Conservation (phyloP, 1,140 invertebrate species). For the Diorhabda elongata region DNA sequence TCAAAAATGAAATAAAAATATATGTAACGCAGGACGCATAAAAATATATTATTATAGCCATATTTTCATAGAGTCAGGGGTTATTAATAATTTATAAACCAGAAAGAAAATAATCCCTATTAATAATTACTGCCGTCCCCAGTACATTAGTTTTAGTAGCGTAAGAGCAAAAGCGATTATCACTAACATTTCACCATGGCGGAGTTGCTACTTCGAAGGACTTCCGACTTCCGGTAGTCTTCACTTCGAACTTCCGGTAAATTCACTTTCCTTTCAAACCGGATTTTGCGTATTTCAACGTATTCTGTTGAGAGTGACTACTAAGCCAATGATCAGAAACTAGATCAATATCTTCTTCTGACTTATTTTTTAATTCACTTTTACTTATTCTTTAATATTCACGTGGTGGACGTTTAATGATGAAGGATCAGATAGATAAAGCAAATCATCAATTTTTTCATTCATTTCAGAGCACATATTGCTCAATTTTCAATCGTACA, state of each 20-base stretch:
- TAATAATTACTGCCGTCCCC: slow-evolving; percentile 1
- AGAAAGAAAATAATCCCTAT: slow-evolving; percentile 4
- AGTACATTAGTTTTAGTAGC: background rate
- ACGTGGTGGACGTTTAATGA: too few species aligned
- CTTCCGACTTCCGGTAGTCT: slow-evolving; percentile 38
- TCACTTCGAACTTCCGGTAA: slow-evolving; percentile 36
- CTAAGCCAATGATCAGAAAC: background rate
- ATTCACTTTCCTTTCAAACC: slow-evolving; percentile 34
- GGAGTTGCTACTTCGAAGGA: slow-evolving; percentile 32
- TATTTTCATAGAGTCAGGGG: slow-evolving; percentile 1
- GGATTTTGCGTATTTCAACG: slow-evolving; percentile 33
- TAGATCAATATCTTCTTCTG: too few species aligned
- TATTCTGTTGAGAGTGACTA: slow-evolving; percentile 7
- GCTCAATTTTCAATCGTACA: too few species aligned
- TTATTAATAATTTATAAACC: background rate
- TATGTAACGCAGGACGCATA: background rate
- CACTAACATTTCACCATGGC: slow-evolving; percentile 9
- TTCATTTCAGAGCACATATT: too few species aligned
- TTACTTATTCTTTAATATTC: too few species aligned
- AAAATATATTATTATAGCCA: background rate
- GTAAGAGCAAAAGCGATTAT: slow-evolving; percentile 35
- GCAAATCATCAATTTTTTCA: too few species aligned
- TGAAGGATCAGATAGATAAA: too few species aligned
- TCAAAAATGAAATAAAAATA: background rate
- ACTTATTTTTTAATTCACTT: too few species aligned